Base-by-base conservation (phyloP, 2,888 invertebrate genomes). In the Caenorhabditis becei region DNA sequence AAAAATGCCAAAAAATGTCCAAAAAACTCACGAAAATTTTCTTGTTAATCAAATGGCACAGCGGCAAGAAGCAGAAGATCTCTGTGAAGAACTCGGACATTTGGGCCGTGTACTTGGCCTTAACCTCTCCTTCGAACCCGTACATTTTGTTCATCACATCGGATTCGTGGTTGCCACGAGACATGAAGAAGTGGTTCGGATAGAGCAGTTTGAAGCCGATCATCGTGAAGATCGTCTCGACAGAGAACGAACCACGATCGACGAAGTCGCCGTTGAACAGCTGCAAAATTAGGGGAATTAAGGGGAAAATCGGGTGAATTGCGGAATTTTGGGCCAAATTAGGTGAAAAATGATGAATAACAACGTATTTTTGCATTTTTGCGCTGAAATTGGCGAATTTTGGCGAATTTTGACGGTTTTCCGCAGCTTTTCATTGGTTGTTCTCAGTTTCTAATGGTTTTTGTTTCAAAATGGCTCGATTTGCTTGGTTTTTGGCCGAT, bases 231-330 rank as follows among this genome's bases (percentile, higher is more conserved):
- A 99, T 99, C 92, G 98, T 98, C 93, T 99, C 99, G 35, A 99
- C 97, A 41, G 97, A 97, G 92, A 99, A 99, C 0, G 98, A 97
- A 16, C 99, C 99, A 92, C 99, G 93, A 92, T 99, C 99, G 20
- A 99, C 99, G 92, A 99, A 99, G 93, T 99, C 99, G 79, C 98
- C 98, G 92, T 99, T 99, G 92, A 99, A 99, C 87, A 99, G 93
- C 94, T 94, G 89, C n/a, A n/a, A 41, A 41, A 41, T 41, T 32
- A 32, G 32, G n/a, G 23, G 35, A 74, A 37, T 28, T 7, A 0
- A 41, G 8, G 18, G 53, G 16, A 8, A 41, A 70, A 24, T 32
- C 2, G 23, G 59, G 26, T 16, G 35, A 53, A 32, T 54, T 37
- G 16, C 44, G 26, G 41, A 20, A n/a, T 69, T 56, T 69, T 49